Evolutionary conservation across 1,140 invertebrate genomes (phyloP).

Genomic region (Atta cephalotes): DNA sequence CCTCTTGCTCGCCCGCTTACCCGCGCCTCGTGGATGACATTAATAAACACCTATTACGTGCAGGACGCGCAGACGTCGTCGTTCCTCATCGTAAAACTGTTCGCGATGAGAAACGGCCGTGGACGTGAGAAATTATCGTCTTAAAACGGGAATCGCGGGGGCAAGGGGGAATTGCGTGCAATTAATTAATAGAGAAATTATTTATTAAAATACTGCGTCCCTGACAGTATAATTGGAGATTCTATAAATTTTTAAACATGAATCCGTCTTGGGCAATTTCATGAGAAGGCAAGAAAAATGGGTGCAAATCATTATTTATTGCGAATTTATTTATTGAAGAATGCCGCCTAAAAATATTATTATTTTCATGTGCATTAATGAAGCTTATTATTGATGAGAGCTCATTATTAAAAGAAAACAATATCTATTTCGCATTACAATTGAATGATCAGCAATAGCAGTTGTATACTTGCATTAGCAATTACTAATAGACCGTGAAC

Average conservation of each 20-base stretch:
- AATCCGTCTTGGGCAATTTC: background rate
- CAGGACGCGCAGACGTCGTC: conserved; percentile 27
- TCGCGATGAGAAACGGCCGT: conserved; percentile 18
- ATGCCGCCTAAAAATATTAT: background rate
- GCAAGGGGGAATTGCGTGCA: background rate
- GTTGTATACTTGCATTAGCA: conserved; percentile 61
- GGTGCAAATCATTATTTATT: background rate
- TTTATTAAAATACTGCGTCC: conserved; percentile 39
- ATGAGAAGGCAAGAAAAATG: background rate
- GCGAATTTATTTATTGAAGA: conserved; percentile 27
- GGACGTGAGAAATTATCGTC: conserved; percentile 47
- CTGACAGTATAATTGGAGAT: conserved; percentile 21
- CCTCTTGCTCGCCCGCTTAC: conserved; percentile 10
- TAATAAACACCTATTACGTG: conserved; percentile 59
- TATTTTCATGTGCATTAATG: background rate
- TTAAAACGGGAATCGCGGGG: conserved; percentile 26
- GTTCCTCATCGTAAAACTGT: conserved; percentile 56
- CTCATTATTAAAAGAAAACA: background rate
- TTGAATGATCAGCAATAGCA: conserved; percentile 20
- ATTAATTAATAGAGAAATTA: conserved; percentile 45
- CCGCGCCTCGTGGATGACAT: conserved; percentile 37
- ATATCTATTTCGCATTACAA: conserved; percentile 35
- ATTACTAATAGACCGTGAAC: conserved; percentile 72
- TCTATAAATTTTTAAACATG: background rate
- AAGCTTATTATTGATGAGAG: background rate